Evolutionary conservation across 2,888 invertebrate species (phyloP), one percentile per base, ranked within the genome.

Genomic region (Lypha dubia): DNA sequence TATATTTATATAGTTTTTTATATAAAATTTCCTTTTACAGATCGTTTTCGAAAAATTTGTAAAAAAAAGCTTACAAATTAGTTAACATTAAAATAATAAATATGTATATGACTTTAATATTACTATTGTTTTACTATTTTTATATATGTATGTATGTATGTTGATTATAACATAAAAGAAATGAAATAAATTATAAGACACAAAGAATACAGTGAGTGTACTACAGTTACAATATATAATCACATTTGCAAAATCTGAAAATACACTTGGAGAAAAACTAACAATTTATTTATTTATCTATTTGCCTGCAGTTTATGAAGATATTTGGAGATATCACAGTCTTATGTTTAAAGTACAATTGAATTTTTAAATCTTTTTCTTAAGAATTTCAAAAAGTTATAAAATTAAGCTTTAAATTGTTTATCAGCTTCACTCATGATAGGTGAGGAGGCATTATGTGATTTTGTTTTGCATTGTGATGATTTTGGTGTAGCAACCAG

Each of bases 1-100:
- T 22, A 51, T 41, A 24, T 60, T n/a, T n/a, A n/a, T n/a, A n/a
- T n/a, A n/a, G 15, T 75, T 22, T 44, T 46, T 70, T 28, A 20
- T 35, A 41, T 22, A 67, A 8, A 38, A 35, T 74, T 74, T 32
- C 7, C 7, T 32, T 53, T 53, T 46, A 56, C 67, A 22, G 28
- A 67, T 76, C 49, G 24, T 56, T n/a, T 67, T 60, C n/a, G 38
- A 67, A 67, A 67, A 17, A 38, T 49, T 9, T 7, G 35, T 46
- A 79, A 38, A 83, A 83, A 83, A 75, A 53, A 80, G 41, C 74
- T 80, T 80, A 84, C 51, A 84, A n/a, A 84, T 79, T 84, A 84
- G 81, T 84, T 81, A 84, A 84, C 84, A 75, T 79, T 76, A 65
- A 22, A 73, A 32, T 49, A 58, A 35, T 58, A 62, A 63, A 53